Conservation (phyloP, 1,140 invertebrate species). For the Maniola jurtina region DNA sequence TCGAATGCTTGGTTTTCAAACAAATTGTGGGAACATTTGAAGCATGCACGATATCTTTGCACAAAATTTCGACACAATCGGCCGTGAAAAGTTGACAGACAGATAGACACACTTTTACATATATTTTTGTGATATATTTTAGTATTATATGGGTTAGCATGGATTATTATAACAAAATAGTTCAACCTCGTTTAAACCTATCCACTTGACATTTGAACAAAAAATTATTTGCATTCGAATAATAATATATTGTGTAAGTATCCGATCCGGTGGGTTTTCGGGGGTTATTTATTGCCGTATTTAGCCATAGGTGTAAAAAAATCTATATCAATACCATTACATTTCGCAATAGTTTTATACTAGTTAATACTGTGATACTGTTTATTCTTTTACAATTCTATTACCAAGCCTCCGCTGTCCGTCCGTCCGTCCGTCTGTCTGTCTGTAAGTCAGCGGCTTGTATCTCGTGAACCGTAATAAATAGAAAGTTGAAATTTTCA, state of each 20-base stretch:
- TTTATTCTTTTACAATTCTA: neutral
- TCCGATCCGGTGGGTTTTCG: conserved; percentile 27
- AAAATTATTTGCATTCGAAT: conserved; percentile 26
- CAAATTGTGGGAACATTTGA: no score
- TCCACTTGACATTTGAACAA: conserved; percentile 30
- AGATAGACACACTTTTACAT: no score
- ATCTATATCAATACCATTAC: conserved; percentile 16
- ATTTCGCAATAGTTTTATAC: conserved; percentile 9
- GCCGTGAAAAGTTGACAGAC: no score
- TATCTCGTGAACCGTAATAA: no score
- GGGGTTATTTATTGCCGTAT: conserved; percentile 19
- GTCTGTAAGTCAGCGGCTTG: neutral
- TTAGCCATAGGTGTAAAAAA: conserved; percentile 26
- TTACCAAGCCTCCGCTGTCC: no score
- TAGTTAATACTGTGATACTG: neutral
- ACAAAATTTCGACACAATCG: no score
- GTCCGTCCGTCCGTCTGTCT: no score
- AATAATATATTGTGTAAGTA: conserved; percentile 12
- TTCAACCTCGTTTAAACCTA: conserved; percentile 5
- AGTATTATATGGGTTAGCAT: no score
- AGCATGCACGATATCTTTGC: no score
- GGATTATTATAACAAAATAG: neutral
- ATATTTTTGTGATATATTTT: no score
- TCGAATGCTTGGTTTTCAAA: no score
- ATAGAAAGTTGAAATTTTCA: no score